These are phyloP conservation scores for Turritopsis rubra DNA, from an alignment of 30 jellyfish, hydroid and myxozoan genomes.

Conservation along the genomic window DNA sequence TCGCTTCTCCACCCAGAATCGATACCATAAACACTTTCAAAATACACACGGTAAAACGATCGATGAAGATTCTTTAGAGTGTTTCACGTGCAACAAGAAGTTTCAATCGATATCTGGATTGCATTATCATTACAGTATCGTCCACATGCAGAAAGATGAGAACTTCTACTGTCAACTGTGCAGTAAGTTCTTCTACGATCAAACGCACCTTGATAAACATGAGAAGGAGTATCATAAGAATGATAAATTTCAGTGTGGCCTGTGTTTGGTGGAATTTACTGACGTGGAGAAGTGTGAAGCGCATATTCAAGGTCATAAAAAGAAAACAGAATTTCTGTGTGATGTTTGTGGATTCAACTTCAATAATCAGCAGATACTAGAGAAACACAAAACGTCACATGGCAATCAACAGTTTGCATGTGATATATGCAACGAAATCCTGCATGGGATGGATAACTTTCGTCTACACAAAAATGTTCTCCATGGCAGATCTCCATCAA, in stretches of 20 bases:
- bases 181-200: conserved; percentile 18
- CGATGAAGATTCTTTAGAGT: conserved; percentile 21
- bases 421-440: neutral
- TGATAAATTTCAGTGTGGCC: conserved; percentile 38
- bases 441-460: neutral
- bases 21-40: conserved; percentile 23
- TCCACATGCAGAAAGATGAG: conserved; percentile 18
- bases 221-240: conserved; percentile 29
- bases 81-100: conserved; percentile 30
- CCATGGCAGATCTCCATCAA: neutral
- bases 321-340: conserved; percentile 12
- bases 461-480: neutral
- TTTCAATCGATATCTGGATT: conserved; percentile 17
- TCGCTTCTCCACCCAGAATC: conserved; percentile 14
- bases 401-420: neutral
- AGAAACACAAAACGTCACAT: conserved; percentile 2
- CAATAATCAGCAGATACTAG: conserved; percentile 10
- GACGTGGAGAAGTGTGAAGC: conserved; percentile 25
- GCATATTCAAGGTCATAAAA: conserved; percentile 22
- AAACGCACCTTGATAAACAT: conserved; percentile 27
- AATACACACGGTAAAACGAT: conserved; percentile 31
- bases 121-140: conserved; percentile 25
- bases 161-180: conserved; percentile 26
- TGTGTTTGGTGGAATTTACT: conserved; percentile 28
- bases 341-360: conserved; percentile 13